Base-by-base conservation (phyloP, 2,888 invertebrate species). In the Lasioglossum vierecki region DNA sequence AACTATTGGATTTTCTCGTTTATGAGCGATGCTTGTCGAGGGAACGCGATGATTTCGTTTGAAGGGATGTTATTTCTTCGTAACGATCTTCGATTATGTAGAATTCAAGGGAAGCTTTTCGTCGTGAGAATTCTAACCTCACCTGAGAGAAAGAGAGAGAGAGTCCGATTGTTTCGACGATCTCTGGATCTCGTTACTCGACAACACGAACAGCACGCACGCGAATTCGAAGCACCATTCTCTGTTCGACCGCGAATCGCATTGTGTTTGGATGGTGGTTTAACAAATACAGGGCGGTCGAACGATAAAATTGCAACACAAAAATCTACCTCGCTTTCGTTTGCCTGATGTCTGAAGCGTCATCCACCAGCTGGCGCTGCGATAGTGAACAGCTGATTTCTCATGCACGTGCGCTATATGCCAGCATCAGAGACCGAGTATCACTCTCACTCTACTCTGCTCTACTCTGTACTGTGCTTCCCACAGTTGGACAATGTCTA, bases 311-410 rank as follows among this genome's bases (percentile, higher is more conserved):
- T 74, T 41, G 68, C 41, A 71, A 83, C 78, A 72, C 72, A 66
- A 82, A 76, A 85, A 80, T 70, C 49, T 66, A 85, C 46, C 75
- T 85, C 75, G 57, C 57, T 73, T 68, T 74, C 80, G 79, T 79
- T 80, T 76, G 77, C 49, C 74, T 53, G 73, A 71, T 72, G 44
- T 70, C 44, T 60, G 41, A 73, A 84, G 82, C 82, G 84, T 86
- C 85, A 76, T 39, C 82, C 86, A 53, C 79, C 80, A 88, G 92
- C 35, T 72, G 88, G 87, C 87, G 85, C 74, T 81, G 39, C 71
- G 2, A 41, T 49, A 41, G 73, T 39, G 76, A 88, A 89, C 91
- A 92, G 89, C 90, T 91, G 91, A 91, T 89, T 76, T 76, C 30
- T 70, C 73, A 80, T 83, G 88, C 90, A 89, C 90, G 85, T 91